phyloP scores from a whole-genome alignment of 1,140 invertebrate species.

The Bradysia coprophila region DNA sequence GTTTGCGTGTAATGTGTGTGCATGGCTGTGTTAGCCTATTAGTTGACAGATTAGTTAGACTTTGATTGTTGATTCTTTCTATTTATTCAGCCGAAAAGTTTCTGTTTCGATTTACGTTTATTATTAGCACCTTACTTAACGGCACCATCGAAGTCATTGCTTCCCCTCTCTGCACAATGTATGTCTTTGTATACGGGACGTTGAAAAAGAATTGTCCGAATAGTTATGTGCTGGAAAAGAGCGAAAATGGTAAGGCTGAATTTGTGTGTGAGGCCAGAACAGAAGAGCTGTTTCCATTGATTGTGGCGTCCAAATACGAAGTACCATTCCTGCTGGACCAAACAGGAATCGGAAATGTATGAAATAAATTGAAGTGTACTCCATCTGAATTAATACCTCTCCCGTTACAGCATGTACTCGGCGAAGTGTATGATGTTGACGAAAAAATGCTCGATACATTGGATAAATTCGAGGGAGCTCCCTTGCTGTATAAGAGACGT shows the following conservation, averaged over 20 bases:
- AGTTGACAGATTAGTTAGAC: no score
- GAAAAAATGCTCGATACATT: slow-evolving; percentile 46
- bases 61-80: no score
- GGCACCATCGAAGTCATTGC: no score
- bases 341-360: slow-evolving; percentile 26
- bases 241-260: slow-evolving; percentile 36
- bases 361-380: no score
- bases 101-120: no score
- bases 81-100: no score
- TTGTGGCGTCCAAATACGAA: slow-evolving; percentile 66
- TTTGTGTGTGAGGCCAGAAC: slow-evolving; percentile 46
- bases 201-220: slow-evolving; percentile 69
- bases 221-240: slow-evolving; percentile 39
- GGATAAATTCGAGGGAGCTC: slow-evolving; percentile 64
- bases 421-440: slow-evolving; percentile 73
- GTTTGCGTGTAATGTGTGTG: no score
- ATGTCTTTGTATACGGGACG: slow-evolving; percentile 81
- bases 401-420: no score
- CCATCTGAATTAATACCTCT: no score
- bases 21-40: no score
- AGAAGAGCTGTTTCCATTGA: slow-evolving; percentile 46
- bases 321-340: slow-evolving; percentile 58
- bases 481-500: slow-evolving; percentile 39
- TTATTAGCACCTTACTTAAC: no score
- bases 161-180: no score